Percentiles rank a stretch among this genome's conserved stretches.
phyloP scores from a whole-genome alignment of 1,140 invertebrate species.

The Drepana arcuata region DNA sequence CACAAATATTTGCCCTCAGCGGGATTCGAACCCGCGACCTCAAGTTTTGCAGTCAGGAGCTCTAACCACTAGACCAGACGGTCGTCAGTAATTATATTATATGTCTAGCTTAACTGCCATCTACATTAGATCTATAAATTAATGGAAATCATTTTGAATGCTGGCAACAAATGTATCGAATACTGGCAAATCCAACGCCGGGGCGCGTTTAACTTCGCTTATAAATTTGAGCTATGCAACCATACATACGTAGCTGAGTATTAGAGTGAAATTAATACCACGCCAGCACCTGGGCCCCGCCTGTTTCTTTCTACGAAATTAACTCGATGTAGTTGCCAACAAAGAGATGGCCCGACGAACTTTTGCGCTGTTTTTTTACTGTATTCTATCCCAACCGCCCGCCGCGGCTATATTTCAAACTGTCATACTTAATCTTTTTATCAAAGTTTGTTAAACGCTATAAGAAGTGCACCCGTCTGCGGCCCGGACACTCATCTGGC shows the following conservation, averaged over 20 bases:
- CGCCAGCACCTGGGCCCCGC: slow-evolving; percentile 53
- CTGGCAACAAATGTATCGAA: slow-evolving; percentile 30
- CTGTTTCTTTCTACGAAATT: slow-evolving; percentile 65
- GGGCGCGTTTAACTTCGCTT: slow-evolving; percentile 40
- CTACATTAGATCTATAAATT: background rate
- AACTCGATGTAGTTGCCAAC: slow-evolving; percentile 53
- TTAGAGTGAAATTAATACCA: slow-evolving; percentile 66
- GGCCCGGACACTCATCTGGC: slow-evolving; percentile 41
- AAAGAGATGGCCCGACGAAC: slow-evolving; percentile 49
- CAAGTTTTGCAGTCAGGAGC: too few species aligned
- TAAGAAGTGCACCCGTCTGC: slow-evolving; percentile 55
- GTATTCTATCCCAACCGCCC: slow-evolving; percentile 28
- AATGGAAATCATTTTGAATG: slow-evolving; percentile 57
- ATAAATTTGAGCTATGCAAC: slow-evolving; percentile 44
- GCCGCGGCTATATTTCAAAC: slow-evolving; percentile 68
- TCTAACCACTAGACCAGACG: slow-evolving; percentile 41
- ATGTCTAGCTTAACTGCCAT: background rate
- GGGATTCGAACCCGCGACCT: too few species aligned
- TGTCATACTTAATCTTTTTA: slow-evolving; percentile 72
- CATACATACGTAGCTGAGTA: slow-evolving; percentile 55
- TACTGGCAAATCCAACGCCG: slow-evolving; percentile 26
- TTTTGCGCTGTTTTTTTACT: slow-evolving; percentile 56
- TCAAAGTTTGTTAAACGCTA: slow-evolving; percentile 65
- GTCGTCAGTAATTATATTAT: background rate
- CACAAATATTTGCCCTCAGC: too few species aligned